These are phyloP conservation scores for Sardinella longiceps DNA, from an alignment of 2,797 vertebrate species.

Conservation along the genomic window DNA sequence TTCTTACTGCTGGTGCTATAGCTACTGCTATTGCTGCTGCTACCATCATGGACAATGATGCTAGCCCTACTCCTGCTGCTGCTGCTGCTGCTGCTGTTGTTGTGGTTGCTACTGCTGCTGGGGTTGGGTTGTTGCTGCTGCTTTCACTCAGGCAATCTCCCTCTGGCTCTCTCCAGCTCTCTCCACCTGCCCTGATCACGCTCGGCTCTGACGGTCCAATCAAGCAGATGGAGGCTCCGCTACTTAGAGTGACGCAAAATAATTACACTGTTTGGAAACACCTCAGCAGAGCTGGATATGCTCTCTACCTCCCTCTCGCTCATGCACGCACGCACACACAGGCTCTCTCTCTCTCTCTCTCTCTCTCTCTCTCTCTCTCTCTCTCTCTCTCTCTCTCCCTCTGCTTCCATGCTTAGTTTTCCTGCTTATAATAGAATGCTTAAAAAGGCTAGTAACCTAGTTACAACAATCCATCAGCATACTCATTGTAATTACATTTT, in stretches of 20 bases:
- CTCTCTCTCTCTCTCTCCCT: constrained; percentile 30
- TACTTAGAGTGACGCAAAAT: constrained; percentile 39
- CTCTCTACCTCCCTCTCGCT: constrained; percentile 31
- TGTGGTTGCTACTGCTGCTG: neutral
- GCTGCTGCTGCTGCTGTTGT: neutral
- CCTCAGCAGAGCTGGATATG: constrained; percentile 5
- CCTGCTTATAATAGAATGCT: neutral
- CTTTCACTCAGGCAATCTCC: neutral
- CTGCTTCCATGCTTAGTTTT: neutral
- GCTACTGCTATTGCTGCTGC: no score
- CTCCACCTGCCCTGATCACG: neutral
- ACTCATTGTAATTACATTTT: neutral
- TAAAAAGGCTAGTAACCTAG: neutral
- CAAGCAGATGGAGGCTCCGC: constrained; percentile 41
- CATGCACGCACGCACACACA: neutral
- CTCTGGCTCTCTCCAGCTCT: neutral
- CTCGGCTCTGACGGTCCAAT: constrained; percentile 26
- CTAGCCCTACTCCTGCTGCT: neutral
- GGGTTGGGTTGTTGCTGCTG: neutral
- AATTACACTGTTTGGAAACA: constrained; percentile 50
- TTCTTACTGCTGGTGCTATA: no score
- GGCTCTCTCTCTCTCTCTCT: constrained; percentile 21
- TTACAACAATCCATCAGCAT: neutral
- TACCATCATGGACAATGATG: neutral
- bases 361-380: constrained; percentile 31